These are phyloP conservation scores for Actinia tenebrosa DNA, from an alignment of 64 coral and sea anemone species.

Conservation along the genomic window DNA sequence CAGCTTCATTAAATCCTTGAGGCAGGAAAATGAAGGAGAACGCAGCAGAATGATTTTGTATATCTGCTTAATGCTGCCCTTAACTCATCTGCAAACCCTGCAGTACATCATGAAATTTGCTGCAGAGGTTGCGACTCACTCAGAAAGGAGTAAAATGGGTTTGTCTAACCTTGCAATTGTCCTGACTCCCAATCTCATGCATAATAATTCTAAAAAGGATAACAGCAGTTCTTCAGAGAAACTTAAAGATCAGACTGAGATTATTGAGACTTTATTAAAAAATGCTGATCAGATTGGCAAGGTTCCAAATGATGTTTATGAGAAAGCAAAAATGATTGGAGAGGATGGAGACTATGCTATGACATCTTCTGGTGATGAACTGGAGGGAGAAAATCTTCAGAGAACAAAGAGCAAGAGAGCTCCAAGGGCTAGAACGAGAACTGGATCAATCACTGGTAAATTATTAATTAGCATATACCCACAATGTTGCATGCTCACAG, in stretches of 20 bases:
- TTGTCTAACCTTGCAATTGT: slow-evolving; percentile 92
- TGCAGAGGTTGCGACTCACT: slow-evolving; percentile 73
- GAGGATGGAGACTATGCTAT: slow-evolving; percentile 65
- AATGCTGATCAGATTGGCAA: slow-evolving; percentile 79
- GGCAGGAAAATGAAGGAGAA: slow-evolving; percentile 55
- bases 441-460: slow-evolving; percentile 88
- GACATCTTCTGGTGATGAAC: slow-evolving; percentile 95
- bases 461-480: background rate
- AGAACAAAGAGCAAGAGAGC: slow-evolving; percentile 35
- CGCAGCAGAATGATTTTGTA: slow-evolving; percentile 56
- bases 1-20: slow-evolving; percentile 70
- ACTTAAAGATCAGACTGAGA: slow-evolving; percentile 84
- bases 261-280: slow-evolving; percentile 73
- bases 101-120: slow-evolving; percentile 87
- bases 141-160: slow-evolving; percentile 85
- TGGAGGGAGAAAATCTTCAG: slow-evolving; percentile 58
- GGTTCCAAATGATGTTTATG: slow-evolving; percentile 77
- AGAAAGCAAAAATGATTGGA: slow-evolving; percentile 67
- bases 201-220: slow-evolving; percentile 83
- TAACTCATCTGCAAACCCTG: slow-evolving; percentile 71
- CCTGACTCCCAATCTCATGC: slow-evolving; percentile 88
- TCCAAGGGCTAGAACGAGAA: slow-evolving; percentile 64
- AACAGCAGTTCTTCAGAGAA: slow-evolving; percentile 66
- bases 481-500: no score
- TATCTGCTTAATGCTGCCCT: slow-evolving; percentile 79